These are phyloP conservation scores for Homarus gammarus DNA, from an alignment of 2,888 invertebrate genomes.

Conservation along the genomic window DNA sequence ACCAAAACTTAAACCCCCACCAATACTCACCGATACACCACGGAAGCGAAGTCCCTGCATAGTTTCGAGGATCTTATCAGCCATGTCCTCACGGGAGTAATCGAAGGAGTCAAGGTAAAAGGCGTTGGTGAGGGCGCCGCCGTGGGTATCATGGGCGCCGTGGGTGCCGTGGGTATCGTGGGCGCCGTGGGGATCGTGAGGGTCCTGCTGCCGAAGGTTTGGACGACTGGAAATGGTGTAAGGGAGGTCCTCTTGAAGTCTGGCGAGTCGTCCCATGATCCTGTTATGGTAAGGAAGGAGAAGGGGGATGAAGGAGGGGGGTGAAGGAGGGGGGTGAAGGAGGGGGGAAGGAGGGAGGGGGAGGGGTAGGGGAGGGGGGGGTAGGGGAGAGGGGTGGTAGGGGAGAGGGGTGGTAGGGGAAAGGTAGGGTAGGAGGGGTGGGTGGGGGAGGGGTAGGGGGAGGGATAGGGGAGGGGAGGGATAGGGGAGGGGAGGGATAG, in stretches of 20 bases:
- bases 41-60: slow-evolving; percentile 87
- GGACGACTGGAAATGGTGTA: no score
- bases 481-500: background rate
- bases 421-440: no score
- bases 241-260: background rate
- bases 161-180: background rate
- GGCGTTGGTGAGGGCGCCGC: slow-evolving; percentile 71
- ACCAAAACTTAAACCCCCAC: no score
- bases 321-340: background rate
- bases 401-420: no score
- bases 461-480: background rate
- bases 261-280: slow-evolving; percentile 31
- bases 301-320: background rate
- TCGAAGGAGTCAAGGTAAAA: slow-evolving; percentile 84
- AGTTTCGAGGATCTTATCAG: slow-evolving; percentile 85
- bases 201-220: background rate
- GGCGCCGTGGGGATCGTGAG: background rate
- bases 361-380: background rate
- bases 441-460: no score
- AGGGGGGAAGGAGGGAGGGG: background rate
- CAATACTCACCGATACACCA: slow-evolving; percentile 90
- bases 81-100: slow-evolving; percentile 87
- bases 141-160: background rate
- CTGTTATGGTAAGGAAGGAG: slow-evolving; percentile 5
- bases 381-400: no score